Conservation (phyloP, 2,797 vertebrate species). For the Pantherophis alleghaniensis region DNA sequence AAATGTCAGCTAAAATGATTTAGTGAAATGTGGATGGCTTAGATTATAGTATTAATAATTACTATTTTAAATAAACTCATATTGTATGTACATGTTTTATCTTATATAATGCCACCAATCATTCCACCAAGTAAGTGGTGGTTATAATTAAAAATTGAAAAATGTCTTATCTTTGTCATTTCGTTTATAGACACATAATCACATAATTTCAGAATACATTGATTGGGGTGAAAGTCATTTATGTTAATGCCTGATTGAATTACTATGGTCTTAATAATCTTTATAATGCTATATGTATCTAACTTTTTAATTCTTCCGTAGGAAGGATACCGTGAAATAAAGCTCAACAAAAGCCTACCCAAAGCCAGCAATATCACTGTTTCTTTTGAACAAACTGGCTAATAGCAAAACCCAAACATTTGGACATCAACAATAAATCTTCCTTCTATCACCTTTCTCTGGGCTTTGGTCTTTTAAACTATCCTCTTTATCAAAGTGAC, state of each 20-base stretch:
- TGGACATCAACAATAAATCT: conserved; percentile 13
- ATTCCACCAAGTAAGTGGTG: conserved; percentile 30
- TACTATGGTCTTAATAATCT: not conserved
- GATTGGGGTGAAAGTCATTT: not conserved
- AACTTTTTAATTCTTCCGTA: not conserved
- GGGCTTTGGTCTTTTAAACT: conserved; percentile 10
- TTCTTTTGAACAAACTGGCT: not conserved
- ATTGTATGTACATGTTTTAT: not conserved
- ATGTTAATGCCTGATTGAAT: not conserved
- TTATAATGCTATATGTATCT: not conserved
- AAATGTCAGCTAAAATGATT: conserved; percentile 33
- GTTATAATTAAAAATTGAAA: conserved; percentile 15
- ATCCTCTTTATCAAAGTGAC: conserved; percentile 47
- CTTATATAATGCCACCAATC: not conserved
- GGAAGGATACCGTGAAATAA: not conserved
- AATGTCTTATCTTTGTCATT: conserved; percentile 11
- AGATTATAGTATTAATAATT: conserved; percentile 42
- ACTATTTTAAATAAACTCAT: conserved; percentile 35
- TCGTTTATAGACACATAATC: not conserved
- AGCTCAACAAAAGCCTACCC: not conserved
- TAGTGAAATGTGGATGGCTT: conserved; percentile 20
- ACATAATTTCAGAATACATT: conserved; percentile 29
- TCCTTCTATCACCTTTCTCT: conserved; percentile 2
- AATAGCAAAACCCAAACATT: not conserved
- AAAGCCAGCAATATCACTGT: not conserved